phyloP scores from a whole-genome alignment of 1,140 invertebrate genomes.

The Scaptomyza montana region DNA sequence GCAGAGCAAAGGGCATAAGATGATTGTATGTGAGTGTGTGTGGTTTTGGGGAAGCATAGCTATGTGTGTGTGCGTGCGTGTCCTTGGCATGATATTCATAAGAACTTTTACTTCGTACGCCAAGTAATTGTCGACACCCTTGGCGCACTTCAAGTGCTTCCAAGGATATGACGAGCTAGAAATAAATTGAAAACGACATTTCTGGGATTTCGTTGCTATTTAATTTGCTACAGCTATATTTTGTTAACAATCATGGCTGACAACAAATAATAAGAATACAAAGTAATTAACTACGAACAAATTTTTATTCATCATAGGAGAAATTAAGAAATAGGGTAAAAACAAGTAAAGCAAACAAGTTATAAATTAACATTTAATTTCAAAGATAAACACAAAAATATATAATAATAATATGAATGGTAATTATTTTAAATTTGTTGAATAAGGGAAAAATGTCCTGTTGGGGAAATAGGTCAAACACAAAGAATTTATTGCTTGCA shows the following conservation, averaged over 20 bases:
- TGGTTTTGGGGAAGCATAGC: not conserved
- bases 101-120: constrained; percentile 58
- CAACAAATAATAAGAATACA: not conserved
- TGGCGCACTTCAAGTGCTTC: constrained; percentile 70
- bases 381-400: not conserved
- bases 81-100: constrained; percentile 58
- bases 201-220: constrained; percentile 50
- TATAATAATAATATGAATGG: not conserved
- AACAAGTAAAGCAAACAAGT: no score
- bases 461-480: no score
- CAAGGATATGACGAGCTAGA: constrained; percentile 59
- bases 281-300: constrained; percentile 17
- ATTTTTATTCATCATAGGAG: not conserved
- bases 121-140: constrained; percentile 42
- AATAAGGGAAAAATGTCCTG: no score
- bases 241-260: constrained; percentile 14
- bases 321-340: not conserved
- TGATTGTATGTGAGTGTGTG: no score
- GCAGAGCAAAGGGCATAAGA: not conserved
- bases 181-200: constrained; percentile 59
- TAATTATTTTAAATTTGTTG: no score
- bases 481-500: no score
- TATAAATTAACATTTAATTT: not conserved
- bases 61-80: constrained; percentile 39
- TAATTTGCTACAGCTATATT: constrained; percentile 12